Evolutionary conservation across 2,113 vertebrate genomes (phyloP).

Genomic region (Sapayoa aenigma): DNA sequence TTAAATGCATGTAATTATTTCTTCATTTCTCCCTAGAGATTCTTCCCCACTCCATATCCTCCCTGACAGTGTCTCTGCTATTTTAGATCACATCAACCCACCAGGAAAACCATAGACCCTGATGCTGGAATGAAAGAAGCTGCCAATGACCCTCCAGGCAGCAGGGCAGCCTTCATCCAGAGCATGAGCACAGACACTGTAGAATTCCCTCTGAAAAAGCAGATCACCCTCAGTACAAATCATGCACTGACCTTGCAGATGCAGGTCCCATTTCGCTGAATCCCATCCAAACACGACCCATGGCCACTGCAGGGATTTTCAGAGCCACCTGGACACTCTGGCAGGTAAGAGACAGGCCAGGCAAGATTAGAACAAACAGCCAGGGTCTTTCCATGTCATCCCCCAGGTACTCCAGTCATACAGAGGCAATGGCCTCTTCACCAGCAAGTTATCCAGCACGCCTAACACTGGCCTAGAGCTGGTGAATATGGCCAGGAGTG

Average conservation of each 20-base stretch:
- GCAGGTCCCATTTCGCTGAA: constrained; percentile 86
- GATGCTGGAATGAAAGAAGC: not conserved
- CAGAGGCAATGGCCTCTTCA: not conserved
- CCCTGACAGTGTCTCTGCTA: not conserved
- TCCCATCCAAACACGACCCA: constrained; percentile 85
- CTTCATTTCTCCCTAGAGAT: not conserved
- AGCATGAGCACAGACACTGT: not conserved
- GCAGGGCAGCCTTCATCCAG: not conserved
- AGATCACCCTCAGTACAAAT: not conserved
- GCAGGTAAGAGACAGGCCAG: not conserved
- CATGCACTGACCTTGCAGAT: constrained; percentile 81
- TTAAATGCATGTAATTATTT: not conserved
- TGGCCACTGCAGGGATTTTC: constrained; percentile 80
- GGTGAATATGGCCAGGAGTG: not conserved
- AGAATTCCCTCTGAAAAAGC: not conserved
- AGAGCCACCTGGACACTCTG: constrained; percentile 87
- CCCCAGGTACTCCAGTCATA: not conserved
- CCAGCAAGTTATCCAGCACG: not conserved
- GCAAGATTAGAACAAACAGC: not conserved
- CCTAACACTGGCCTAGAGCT: not conserved
- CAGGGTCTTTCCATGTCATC: not conserved
- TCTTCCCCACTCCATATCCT: not conserved
- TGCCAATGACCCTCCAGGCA: not conserved
- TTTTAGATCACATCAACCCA: not conserved
- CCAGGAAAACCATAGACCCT: not conserved